Conservation (phyloP, 2,113 vertebrate species). For the Numida meleagris region DNA sequence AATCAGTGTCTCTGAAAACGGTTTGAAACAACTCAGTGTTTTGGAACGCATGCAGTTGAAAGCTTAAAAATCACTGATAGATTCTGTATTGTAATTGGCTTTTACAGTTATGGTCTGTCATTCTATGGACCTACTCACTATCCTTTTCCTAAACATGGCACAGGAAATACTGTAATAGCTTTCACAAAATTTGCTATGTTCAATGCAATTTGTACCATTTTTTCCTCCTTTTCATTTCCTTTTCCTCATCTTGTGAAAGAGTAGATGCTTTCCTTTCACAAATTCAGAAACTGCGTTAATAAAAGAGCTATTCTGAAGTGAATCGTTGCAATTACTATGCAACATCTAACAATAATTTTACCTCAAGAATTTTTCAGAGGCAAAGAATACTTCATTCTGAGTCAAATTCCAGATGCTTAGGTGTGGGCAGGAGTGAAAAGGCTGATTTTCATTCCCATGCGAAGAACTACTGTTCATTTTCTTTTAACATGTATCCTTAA, state of each 20-base stretch:
- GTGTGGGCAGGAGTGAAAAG: background rate
- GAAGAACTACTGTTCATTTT: background rate
- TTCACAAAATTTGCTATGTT: background rate
- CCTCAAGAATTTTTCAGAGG: background rate
- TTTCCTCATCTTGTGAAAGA: background rate
- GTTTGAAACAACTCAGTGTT: background rate
- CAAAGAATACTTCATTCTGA: background rate
- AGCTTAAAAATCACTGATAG: background rate
- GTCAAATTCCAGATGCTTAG: background rate
- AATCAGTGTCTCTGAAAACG: background rate
- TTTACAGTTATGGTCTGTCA: background rate
- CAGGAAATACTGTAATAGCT: background rate
- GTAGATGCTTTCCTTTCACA: background rate
- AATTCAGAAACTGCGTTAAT: background rate
- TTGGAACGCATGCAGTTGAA: background rate
- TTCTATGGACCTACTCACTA: background rate
- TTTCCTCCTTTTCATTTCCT: background rate
- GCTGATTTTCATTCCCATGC: background rate
- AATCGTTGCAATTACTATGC: background rate
- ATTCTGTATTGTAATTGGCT: background rate
- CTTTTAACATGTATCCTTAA: background rate
- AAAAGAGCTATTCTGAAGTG: background rate
- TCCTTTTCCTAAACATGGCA: background rate
- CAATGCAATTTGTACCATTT: background rate
- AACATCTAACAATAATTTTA: background rate